These are phyloP conservation scores for Drosophila micromelanica DNA, from an alignment of 1,140 invertebrate genomes.

Conservation along the genomic window DNA sequence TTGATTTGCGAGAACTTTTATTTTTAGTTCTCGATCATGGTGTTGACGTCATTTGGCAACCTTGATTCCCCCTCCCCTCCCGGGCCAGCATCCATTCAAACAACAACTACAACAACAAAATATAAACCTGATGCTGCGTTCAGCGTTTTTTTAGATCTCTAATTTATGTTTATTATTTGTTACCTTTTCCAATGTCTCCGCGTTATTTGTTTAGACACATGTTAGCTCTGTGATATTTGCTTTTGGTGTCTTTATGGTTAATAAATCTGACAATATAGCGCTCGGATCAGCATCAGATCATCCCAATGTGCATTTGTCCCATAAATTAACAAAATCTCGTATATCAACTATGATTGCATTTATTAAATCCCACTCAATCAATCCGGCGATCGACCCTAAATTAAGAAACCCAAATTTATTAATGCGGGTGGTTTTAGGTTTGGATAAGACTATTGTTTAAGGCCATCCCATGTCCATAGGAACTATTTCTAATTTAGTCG, in stretches of 20 bases:
- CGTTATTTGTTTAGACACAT: conserved; percentile 76
- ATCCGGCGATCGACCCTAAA: not conserved
- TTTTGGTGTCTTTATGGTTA: conserved; percentile 64
- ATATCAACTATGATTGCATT: conserved; percentile 40
- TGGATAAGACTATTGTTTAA: too few relatives aligned
- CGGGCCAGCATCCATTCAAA: conserved; percentile 37
- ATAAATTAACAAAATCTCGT: conserved; percentile 59
- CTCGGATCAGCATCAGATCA: conserved; percentile 50
- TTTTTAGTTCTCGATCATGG: conserved; percentile 74
- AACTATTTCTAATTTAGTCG: too few relatives aligned
- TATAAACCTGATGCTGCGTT: conserved; percentile 46
- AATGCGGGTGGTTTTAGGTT: too few relatives aligned
- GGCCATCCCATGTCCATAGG: too few relatives aligned
- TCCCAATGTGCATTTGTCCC: conserved; percentile 37
- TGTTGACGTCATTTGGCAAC: conserved; percentile 82
- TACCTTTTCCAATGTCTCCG: conserved; percentile 76
- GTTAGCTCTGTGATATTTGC: conserved; percentile 45
- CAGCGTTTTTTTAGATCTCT: conserved; percentile 35
- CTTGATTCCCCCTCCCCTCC: conserved; percentile 57
- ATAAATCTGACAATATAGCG: conserved; percentile 70
- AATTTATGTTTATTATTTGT: conserved; percentile 82
- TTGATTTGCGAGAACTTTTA: conserved; percentile 70
- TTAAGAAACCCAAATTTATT: too few relatives aligned
- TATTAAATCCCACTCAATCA: conserved; percentile 13
- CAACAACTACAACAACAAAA: conserved; percentile 14